Evolutionary conservation across 2,888 invertebrate species (phyloP).

Genomic region (Chymomyza procnemis): DNA sequence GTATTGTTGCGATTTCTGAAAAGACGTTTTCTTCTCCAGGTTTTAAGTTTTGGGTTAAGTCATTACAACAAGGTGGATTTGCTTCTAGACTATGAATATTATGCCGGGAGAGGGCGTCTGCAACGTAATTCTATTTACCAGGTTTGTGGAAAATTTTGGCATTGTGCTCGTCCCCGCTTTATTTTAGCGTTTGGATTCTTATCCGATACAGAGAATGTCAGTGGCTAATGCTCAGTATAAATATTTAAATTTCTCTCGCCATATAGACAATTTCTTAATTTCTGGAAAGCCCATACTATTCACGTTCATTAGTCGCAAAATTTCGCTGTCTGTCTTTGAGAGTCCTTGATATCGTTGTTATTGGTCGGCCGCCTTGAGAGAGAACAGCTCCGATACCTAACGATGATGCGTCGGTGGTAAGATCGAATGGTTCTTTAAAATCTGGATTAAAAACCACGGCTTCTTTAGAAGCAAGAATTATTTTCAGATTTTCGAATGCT

Average conservation of each 20-base stretch:
- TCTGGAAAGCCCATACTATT: conserved; percentile 5
- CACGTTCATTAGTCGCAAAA: conserved; percentile 4
- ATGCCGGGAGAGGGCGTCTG: too few relatives aligned
- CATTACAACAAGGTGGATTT: too few relatives aligned
- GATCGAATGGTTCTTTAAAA: too few relatives aligned
- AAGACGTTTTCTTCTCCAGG: too few relatives aligned
- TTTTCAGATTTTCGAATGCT: not conserved
- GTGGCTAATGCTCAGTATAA: conserved; percentile 7
- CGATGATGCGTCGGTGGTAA: too few relatives aligned
- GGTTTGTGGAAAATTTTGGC: conserved; percentile 4
- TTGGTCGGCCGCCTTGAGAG: too few relatives aligned
- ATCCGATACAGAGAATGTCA: conserved; percentile 10
- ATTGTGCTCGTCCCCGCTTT: not conserved
- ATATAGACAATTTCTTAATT: conserved; percentile 12
- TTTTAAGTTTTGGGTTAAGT: too few relatives aligned
- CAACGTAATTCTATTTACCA: not conserved
- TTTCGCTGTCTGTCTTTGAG: not conserved
- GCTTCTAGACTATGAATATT: too few relatives aligned
- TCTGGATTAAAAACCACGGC: not conserved
- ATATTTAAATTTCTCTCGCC: conserved; percentile 9
- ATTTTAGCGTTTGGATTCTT: not conserved
- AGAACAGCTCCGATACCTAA: too few relatives aligned
- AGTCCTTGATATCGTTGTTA: too few relatives aligned
- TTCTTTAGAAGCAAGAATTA: not conserved
- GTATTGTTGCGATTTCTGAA: not conserved